Conservation (phyloP, 1,140 invertebrate species). For the Camponotus floridanus region DNA sequence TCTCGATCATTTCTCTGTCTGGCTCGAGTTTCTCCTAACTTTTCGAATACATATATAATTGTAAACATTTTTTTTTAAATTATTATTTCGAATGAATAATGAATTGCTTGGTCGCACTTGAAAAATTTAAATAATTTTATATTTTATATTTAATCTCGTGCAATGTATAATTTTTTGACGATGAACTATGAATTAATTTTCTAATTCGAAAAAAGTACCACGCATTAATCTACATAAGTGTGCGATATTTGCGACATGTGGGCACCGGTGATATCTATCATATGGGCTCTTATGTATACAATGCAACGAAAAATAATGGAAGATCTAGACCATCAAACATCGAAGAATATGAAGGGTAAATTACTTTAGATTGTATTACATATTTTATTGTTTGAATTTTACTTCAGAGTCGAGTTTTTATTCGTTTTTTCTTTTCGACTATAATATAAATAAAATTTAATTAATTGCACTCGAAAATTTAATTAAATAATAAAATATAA, state of each 20-base stretch:
- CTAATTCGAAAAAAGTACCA: neutral
- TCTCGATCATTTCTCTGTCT: slow-evolving; percentile 22
- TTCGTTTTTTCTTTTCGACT: neutral
- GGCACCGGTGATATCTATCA: slow-evolving; percentile 71
- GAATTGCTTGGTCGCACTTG: neutral
- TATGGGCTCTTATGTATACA: slow-evolving; percentile 71
- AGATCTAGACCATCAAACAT: slow-evolving; percentile 31
- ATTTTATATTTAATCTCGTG: neutral
- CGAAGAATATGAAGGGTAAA: slow-evolving; percentile 47
- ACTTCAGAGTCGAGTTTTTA: neutral
- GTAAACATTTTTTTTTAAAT: neutral
- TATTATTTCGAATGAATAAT: neutral
- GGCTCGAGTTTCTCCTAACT: slow-evolving; percentile 1
- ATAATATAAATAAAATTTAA: neutral
- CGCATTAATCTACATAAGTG: slow-evolving; percentile 20
- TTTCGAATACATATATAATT: neutral
- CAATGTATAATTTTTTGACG: neutral
- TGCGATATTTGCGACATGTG: slow-evolving; percentile 64
- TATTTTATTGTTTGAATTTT: slow-evolving; percentile 21
- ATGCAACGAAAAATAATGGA: slow-evolving; percentile 68
- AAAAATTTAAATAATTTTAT: neutral
- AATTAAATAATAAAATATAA: too few species aligned
- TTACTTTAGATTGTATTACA: slow-evolving; percentile 19
- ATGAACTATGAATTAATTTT: slow-evolving; percentile 4
- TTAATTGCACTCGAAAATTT: neutral